Conservation (phyloP, 2,888 invertebrate genomes). For the Aspidapion aeneum region DNA sequence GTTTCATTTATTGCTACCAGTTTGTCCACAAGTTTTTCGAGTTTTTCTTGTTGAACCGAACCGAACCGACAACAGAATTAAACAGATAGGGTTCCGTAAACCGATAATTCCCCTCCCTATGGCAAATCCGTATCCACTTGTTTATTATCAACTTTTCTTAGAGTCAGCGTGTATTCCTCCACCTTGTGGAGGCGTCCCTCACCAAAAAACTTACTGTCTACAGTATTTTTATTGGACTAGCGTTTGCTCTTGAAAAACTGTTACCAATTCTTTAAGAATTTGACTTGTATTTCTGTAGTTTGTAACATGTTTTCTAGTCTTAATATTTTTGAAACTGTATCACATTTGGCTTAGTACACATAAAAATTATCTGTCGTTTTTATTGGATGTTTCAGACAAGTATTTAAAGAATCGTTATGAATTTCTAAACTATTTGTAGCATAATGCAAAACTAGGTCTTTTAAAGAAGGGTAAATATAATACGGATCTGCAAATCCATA, state of each 20-base stretch:
- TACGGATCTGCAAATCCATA: constrained; percentile 95
- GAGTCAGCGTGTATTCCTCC: constrained; percentile 93
- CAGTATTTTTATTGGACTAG: constrained; percentile 80
- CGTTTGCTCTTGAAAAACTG: too few relatives aligned
- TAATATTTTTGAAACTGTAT: too few relatives aligned
- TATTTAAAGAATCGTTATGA: constrained; percentile 86
- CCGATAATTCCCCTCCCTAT: constrained; percentile 88
- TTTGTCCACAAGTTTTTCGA: constrained; percentile 68
- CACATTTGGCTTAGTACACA: too few relatives aligned
- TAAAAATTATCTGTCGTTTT: constrained; percentile 49
- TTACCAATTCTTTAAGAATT: too few relatives aligned
- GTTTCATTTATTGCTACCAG: constrained; percentile 71
- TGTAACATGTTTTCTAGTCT: too few relatives aligned
- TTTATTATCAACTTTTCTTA: constrained; percentile 93
- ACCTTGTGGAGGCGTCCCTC: constrained; percentile 94
- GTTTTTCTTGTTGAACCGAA: constrained; percentile 46
- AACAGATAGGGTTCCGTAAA: constrained; percentile 81
- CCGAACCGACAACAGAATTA: constrained; percentile 91
- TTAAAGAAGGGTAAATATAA: constrained; percentile 84
- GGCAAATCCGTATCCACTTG: constrained; percentile 93
- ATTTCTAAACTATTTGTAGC: constrained; percentile 89
- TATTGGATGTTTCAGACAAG: constrained; percentile 79
- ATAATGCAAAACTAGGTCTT: constrained; percentile 89
- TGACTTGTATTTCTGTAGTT: too few relatives aligned
- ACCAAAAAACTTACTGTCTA: constrained; percentile 95